Base-by-base conservation (phyloP, 2,113 vertebrate genomes). In the Todiramphus chloris region DNA sequence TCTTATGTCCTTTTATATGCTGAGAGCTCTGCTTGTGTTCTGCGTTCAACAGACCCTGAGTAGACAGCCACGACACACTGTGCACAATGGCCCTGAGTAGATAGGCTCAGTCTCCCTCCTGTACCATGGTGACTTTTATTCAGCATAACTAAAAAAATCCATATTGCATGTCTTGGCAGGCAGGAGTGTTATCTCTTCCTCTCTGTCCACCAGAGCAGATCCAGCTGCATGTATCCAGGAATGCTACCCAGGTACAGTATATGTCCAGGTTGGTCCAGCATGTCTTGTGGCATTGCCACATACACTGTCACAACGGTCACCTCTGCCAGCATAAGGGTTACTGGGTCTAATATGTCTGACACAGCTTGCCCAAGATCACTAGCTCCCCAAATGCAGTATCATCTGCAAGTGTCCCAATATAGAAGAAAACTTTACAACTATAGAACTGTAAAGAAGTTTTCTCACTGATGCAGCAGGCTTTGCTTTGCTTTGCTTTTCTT, bases 11-110 rank as follows among this genome's bases (percentile, higher is more conserved):
- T 8, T 72, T 76, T 4, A 1, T 39, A 30, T 46, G 24, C 13
- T 8, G 4, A 48, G 48, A 72, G 35, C 20, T 13, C 24, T 64
- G 5, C n/a, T 59, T 43, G 46, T 76, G 16, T 59, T 16, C 48
- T 64, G 7, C 39, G 31, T 83, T 0, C 0, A 39, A 56, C 2
- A 0, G n/a, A 46, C 11, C 6, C 19, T 3, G 23, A 19, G 41
- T 33, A 50, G 35, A 39, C 7, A 73, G 33, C 24, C 58, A 31
- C 0, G 2, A 28, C 28, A 50, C 2, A 0, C 35, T 20, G 10
- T 3, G 11, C 35, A 11, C 23, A 39, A 4, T 50, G 68, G 11
- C 35, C 27, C 35, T n/a, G 9, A 2, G 0, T 39, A 55, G 46
- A 67, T 41, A 56, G 17, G 7, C 41, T 83, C 44, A 7, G 6